Conservation (phyloP, 2,113 vertebrate species). For the Nothoprocta perdicaria region DNA sequence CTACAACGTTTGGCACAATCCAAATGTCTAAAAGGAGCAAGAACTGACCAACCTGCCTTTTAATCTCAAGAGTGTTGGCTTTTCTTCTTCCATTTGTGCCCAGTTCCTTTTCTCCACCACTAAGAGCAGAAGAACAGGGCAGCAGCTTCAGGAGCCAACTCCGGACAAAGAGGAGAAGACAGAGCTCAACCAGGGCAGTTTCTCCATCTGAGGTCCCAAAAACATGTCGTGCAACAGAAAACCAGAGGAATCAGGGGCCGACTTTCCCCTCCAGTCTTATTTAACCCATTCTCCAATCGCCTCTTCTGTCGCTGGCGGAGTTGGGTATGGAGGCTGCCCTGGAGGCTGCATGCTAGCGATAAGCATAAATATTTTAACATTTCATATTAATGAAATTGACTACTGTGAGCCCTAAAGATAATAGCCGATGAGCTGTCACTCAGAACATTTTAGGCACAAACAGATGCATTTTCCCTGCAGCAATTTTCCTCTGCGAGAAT, state of each 20-base stretch:
- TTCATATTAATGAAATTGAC: not conserved
- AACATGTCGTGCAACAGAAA: not conserved
- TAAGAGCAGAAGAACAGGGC: not conserved
- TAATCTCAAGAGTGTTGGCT: not conserved
- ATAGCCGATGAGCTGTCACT: slow-evolving; percentile 10
- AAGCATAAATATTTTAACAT: slow-evolving; percentile 43
- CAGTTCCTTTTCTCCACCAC: not conserved
- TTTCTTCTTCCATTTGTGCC: not conserved
- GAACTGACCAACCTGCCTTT: not conserved
- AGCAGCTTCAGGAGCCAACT: not conserved
- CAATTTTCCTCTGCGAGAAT: not conserved
- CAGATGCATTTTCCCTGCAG: slow-evolving; percentile 31
- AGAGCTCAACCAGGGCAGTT: not conserved
- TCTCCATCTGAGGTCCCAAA: not conserved
- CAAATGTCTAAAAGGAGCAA: not conserved
- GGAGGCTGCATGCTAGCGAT: not conserved
- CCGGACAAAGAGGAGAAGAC: not conserved
- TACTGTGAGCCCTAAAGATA: slow-evolving; percentile 10
- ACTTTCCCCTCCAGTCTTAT: not conserved
- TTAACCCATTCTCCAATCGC: not conserved
- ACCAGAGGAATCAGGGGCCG: not conserved
- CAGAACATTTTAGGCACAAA: not conserved
- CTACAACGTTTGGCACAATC: not conserved
- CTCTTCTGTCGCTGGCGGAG: not conserved
- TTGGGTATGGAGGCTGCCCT: not conserved